These are phyloP conservation scores for Drosophila pseudoananassae DNA, from an alignment of 1,140 invertebrate genomes.

Conservation along the genomic window DNA sequence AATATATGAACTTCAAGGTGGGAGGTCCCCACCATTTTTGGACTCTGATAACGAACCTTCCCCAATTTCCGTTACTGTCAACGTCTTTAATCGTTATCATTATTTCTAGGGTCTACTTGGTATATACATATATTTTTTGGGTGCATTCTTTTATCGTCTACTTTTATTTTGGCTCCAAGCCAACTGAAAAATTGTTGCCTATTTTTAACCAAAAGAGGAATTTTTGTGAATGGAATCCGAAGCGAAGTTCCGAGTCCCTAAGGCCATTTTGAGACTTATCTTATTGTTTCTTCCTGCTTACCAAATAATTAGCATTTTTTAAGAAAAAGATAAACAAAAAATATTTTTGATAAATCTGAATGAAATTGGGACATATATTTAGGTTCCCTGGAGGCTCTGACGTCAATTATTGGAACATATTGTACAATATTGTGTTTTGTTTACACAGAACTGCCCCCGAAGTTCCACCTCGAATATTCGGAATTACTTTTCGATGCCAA, in stretches of 20 bases:
- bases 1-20: background rate
- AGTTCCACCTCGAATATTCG: background rate
- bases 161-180: conserved; percentile 16
- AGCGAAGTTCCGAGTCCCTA: background rate
- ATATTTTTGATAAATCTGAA: background rate
- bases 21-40: background rate
- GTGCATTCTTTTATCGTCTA: conserved; percentile 16
- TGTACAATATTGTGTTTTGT: conserved; percentile 9
- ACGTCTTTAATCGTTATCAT: conserved; percentile 31
- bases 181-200: conserved; percentile 5
- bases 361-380: background rate
- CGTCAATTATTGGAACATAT: conserved; percentile 20
- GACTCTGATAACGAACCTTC: conserved; percentile 33
- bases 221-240: background rate
- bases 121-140: background rate
- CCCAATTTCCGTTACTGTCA: conserved; percentile 36
- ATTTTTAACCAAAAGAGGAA: conserved; percentile 11
- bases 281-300: background rate
- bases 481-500: conserved; percentile 29
- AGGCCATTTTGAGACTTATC: background rate
- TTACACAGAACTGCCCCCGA: conserved; percentile 8
- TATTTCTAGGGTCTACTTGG: conserved; percentile 9
- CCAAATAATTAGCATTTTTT: too few species aligned
- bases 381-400: conserved; percentile 4
- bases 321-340: too few species aligned